Evolutionary conservation across 2,888 invertebrate species (phyloP), one percentile per base, ranked within the genome.

Genomic region (Sturmia bella): DNA sequence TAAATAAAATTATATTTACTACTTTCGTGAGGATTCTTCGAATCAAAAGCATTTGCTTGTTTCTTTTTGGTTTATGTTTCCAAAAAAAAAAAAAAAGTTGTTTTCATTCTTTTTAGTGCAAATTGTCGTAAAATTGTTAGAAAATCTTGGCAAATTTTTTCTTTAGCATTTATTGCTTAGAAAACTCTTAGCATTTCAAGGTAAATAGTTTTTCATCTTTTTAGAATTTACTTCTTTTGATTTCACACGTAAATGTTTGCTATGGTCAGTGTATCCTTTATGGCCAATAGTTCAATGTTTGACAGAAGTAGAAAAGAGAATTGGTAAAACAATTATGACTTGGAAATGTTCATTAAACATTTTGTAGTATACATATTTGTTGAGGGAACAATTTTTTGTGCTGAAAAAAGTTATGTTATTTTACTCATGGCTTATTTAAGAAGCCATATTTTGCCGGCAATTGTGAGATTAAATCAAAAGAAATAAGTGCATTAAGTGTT

Each of bases 91-190:
- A n/a, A n/a, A n/a, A n/a, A n/a, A 21, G 32, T 45, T 21, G 50
- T 17, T 24, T 24, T 37, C 12, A 39, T 41, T 32, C 32, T 45
- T 48, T 63, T 52, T 39, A 32, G 66, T 73, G 52, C 72, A 54
- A 87, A 87, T 88, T 88, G 88, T 87, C 86, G 85, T 88, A 86
- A 88, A 87, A 88, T 87, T 88, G 86, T 85, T 85, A 83, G 85
- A 88, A 86, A 88, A 88, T 87, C 84, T 59, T 50, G 12, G 9
- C 9, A 19, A 21, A 41, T 48, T 56, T 37, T 66, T 17, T 17
- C 17, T 12, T 59, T 50, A 7, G 9, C 48, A 66, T 37, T 11
- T 68, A 54, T 59, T n/a, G 59, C 52, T 66, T 73, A 45, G 19
- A 68, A 66, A 73, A 61, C 59, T 66, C 52, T 79, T 79, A 37